Evolutionary conservation across 2,113 vertebrate genomes (phyloP).

Genomic region (Psammodynastes pulverulentus): DNA sequence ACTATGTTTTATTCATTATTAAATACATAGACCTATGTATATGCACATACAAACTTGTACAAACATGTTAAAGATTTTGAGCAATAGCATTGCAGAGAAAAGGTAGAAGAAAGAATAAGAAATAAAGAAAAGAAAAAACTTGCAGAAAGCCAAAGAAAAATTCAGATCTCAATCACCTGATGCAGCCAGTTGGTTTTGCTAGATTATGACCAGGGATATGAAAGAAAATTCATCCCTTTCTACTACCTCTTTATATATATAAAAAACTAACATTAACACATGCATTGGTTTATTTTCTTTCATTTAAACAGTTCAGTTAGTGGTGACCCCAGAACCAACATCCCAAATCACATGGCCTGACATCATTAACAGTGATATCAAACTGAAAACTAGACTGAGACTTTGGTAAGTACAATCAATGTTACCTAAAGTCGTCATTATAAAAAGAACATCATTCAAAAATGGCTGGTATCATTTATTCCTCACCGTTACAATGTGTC

Average conservation of each 20-base stretch:
- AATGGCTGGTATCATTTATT: neutral
- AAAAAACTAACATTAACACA: neutral
- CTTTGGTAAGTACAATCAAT: constrained; percentile 51
- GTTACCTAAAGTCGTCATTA: neutral
- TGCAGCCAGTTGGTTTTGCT: neutral
- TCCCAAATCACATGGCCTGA: constrained; percentile 46
- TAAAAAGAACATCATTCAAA: neutral
- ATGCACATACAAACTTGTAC: neutral
- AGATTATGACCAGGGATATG: neutral
- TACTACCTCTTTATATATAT: no score
- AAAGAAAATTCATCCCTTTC: neutral
- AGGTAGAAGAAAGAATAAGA: neutral
- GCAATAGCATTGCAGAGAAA: neutral
- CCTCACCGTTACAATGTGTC: neutral
- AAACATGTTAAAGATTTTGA: neutral
- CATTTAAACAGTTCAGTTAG: constrained; percentile 50
- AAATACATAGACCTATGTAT: neutral
- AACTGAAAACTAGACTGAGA: constrained; percentile 38
- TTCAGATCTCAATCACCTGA: neutral
- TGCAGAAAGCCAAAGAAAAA: neutral
- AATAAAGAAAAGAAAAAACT: neutral
- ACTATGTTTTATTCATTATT: neutral
- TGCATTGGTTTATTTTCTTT: constrained; percentile 10
- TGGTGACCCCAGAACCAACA: constrained; percentile 50
- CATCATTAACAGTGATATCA: constrained; percentile 50